Evolutionary conservation across 2,888 invertebrate species (phyloP), one percentile per base, ranked within the genome.

Genomic region (Aspidiotus rigidus): DNA sequence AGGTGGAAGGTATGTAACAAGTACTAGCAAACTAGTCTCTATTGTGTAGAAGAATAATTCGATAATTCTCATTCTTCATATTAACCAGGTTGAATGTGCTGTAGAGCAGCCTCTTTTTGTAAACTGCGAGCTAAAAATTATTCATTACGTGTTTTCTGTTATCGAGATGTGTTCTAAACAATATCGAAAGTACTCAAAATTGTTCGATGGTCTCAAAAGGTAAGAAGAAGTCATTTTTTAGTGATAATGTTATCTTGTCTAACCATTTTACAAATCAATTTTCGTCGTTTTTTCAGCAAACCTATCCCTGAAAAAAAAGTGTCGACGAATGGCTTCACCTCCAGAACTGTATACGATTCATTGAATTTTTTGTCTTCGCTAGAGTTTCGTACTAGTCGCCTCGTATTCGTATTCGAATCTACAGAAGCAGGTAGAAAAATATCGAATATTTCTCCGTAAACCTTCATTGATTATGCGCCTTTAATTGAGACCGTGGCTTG

Each of bases 401-500:
- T 66, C 5, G 60, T 66, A 44, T 44, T 49, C 13, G 11, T 66
- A 11, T 66, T 66, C 53, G 59, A 60, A 49, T 49, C 59, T 8
- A 39, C n/a, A n/a, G 17, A 42, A 39, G 59, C 8, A 39, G 60
- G 66, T 60, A 44, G 28, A 28, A 28, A 28, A 28, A 28, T 28
- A 5, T 28, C 28, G 5, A 28, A 28, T 28, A 5, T 28, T 28
- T 28, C 28, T 28, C 28, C 28, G 5, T 28, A 28, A 28, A 28
- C 5, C 28, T 5, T 28, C 5, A 28, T 28, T 28, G 28, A 28
- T 28, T 28, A 28, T 28, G 28, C 28, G 28, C 28, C 5, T 1
- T 1, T 28, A 28, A 28, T 28, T 5, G 1, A 28, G 2, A 28
- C 28, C 6, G 49, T 49, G 49, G 2, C n/a, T 49, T 49, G 11